Evolutionary conservation across 2,888 invertebrate genomes (phyloP), one percentile per base, ranked within the genome.

Genomic region (Platynereis dumerilii): DNA sequence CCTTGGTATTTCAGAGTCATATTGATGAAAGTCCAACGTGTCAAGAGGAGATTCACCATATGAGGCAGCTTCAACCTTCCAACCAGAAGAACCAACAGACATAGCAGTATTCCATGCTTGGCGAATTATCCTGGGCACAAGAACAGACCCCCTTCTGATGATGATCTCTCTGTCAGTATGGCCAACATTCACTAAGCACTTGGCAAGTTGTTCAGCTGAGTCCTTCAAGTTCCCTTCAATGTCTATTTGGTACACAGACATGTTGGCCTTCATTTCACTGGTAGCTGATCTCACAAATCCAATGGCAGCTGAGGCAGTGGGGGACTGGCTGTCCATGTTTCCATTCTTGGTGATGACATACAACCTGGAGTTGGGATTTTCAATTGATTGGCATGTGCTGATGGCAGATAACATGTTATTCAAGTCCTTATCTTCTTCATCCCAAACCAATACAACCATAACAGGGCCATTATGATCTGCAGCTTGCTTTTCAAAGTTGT

Each of bases 241-340:
- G 22, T 28, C 39, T 17, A 53, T 52, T 7, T 26, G 27, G 54
- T 58, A 58, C 17, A 56, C 53, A 10, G 64, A 34, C 28, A 58
- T 52, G 42, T 58, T 44, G 5, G 34, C 5, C 20, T 34, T 52
- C n/a, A 64, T 17, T 39, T 58, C 64, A 26, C 34, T 58, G 48
- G 52, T 27, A 26, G 54, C 64, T 34, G 58, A 45, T 26, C 64
- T 28, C 20, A 48, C 2, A 39, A 64, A 53, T 2, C 58, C 64
- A 2, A 7, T 5, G 2, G 58, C 42, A 24, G 39, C 3, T 3
- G 44, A 2, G 15, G 44, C n/a, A 15, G 10, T 24, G 45, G 15
- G 29, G 26, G 22, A 42, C 5, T 48, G 3, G 20, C 22, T n/a
- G 3, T 20, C 48, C n/a, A 5, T 22, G n/a, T 26, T 44, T 24